Base-by-base conservation (phyloP, 2,888 invertebrate genomes). In the Volucella inflata region DNA sequence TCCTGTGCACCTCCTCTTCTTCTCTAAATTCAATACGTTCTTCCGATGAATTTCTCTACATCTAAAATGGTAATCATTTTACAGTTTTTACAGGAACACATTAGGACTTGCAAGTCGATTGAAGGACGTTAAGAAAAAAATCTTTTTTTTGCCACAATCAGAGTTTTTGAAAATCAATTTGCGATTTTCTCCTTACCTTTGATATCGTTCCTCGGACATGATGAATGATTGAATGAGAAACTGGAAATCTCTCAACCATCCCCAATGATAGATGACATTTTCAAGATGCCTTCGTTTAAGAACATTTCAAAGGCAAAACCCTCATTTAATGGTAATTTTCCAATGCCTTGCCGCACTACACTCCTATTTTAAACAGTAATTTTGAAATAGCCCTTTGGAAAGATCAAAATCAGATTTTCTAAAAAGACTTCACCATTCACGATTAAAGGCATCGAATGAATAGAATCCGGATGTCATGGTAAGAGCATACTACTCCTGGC, bases 381-480 rank as follows among this genome's bases (percentile, higher is more conserved):
- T n/a, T n/a, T n/a, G 21, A 40, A 16, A 14, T 11, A 16, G 17
- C 17, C 38, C 59, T 51, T 53, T 65, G 59, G 59, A 57, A 55
- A 55, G 40, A 75, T 68, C 50, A 55, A 50, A 64, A 67, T 21
- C 42, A 50, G 62, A 51, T 67, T 60, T 60, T 59, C 53, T 65
- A 57, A 65, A 59, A 59, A 36, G 68, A 74, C 44, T 30, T 30
- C n/a, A n/a, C 64, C 46, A 62, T 62, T 80, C 44, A 80, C 74
- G 68, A 74, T 80, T 64, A 59, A 62, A 40, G 55, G 67, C 67
- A 74, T 68, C 42, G 44, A 68, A 42, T 62, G 68, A 80, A 80
- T 68, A 17, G 74, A 72, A 67, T 67, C 60, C 36, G 44, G 40
- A 48, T 48, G 55, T 55, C 10, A 12, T 51, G 46, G 51, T 44